Evolutionary conservation across 2,113 vertebrate species (phyloP).

Genomic region (Datnioides undecimradiatus): DNA sequence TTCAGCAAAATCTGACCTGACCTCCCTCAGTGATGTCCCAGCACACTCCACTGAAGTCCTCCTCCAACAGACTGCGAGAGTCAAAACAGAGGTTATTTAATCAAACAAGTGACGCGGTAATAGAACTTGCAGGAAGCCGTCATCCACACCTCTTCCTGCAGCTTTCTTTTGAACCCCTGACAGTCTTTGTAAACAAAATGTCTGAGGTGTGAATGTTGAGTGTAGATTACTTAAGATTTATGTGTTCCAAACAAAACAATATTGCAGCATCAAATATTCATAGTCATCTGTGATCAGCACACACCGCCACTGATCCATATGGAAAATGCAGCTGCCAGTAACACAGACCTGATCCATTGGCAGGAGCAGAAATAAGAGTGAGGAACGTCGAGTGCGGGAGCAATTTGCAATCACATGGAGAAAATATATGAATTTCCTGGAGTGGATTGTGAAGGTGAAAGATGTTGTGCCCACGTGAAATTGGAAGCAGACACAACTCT

Average conservation of each 20-base stretch:
- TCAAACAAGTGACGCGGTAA: constrained; percentile 58
- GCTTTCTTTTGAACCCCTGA: constrained; percentile 20
- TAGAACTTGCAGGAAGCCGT: constrained; percentile 34
- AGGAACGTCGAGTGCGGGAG: constrained; percentile 52
- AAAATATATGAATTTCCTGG: constrained; percentile 77
- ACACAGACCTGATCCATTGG: constrained; percentile 70
- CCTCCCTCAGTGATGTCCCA: background rate
- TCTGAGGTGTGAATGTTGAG: constrained; percentile 33
- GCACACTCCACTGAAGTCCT: constrained; percentile 22
- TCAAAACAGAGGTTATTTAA: constrained; percentile 65
- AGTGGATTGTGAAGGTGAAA: constrained; percentile 78
- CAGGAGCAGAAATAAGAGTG: constrained; percentile 49
- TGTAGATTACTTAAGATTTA: constrained; percentile 65
- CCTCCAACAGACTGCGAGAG: constrained; percentile 46
- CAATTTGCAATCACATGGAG: constrained; percentile 73
- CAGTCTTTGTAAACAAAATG: constrained; percentile 61
- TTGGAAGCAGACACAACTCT: constrained; percentile 74
- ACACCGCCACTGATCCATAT: constrained; percentile 72
- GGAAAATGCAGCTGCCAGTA: constrained; percentile 74
- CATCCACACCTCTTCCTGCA: constrained; percentile 19
- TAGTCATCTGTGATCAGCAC: constrained; percentile 74
- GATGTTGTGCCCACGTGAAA: constrained; percentile 74
- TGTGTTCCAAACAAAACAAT: constrained; percentile 67
- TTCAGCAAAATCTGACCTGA: constrained; percentile 25
- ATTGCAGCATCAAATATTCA: constrained; percentile 79